These are phyloP conservation scores for Elgaria multicarinata DNA, from an alignment of 2,113 vertebrate species.

Conservation along the genomic window DNA sequence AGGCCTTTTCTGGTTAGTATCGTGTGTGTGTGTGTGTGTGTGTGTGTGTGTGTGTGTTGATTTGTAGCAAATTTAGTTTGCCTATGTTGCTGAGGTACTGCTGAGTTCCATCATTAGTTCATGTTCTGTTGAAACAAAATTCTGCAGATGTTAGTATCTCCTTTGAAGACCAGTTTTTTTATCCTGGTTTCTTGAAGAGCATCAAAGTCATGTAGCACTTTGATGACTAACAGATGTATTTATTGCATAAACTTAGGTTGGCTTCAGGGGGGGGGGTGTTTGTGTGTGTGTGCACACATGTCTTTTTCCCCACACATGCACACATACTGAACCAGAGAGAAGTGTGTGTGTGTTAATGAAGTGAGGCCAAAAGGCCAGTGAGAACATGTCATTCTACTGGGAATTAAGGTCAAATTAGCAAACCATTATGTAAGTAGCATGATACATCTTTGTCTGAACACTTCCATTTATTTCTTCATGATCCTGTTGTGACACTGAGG, in stretches of 20 bases:
- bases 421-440: conserved; percentile 48
- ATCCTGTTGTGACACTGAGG: not conserved
- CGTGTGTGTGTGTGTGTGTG: no score
- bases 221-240: not conserved
- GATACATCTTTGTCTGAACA: conserved; percentile 52
- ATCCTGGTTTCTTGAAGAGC: conserved; percentile 28
- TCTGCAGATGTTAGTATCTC: conserved; percentile 51
- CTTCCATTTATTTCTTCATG: conserved; percentile 49
- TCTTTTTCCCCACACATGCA: not conserved
- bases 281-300: not conserved
- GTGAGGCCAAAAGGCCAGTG: not conserved
- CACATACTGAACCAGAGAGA: no score
- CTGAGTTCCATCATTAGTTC: not conserved
- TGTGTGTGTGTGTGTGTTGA: no score
- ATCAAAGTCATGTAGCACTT: not conserved
- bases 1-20: not conserved
- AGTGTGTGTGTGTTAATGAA: not conserved
- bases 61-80: not conserved
- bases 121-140: conserved; percentile 46
- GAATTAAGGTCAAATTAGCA: conserved; percentile 68
- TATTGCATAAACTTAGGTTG: not conserved
- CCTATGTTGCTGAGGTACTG: not conserved
- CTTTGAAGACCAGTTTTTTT: conserved; percentile 53
- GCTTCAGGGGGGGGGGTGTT: no score
- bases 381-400: conserved; percentile 61